These are phyloP conservation scores for Adelognathus sp. DNA, from an alignment of 2,888 invertebrate species.

Conservation along the genomic window DNA sequence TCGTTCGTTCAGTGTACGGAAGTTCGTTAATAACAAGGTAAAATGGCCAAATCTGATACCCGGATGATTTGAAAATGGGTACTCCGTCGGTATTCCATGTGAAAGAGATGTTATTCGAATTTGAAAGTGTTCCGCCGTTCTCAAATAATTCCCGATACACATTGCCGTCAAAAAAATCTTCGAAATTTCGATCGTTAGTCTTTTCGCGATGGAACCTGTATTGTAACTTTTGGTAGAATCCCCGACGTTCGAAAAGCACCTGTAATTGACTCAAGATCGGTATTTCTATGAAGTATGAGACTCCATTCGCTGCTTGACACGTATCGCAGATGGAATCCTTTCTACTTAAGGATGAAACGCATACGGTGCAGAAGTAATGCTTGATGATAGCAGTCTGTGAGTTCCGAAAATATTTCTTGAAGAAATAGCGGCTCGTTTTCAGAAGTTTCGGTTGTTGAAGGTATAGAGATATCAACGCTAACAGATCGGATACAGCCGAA, in stretches of 20 bases:
- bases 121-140: constrained; percentile 14
- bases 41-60: constrained; percentile 49
- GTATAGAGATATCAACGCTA: constrained; percentile 26
- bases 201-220: constrained; percentile 38
- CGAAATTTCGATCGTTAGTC: too few relatives aligned
- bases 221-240: constrained; percentile 32
- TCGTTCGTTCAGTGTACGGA: constrained; percentile 10
- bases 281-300: constrained; percentile 53
- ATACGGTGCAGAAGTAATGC: constrained; percentile 12
- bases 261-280: constrained; percentile 43
- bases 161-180: constrained; percentile 59
- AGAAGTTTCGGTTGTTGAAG: constrained; percentile 24
- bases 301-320: too few relatives aligned
- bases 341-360: too few relatives aligned
- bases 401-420: constrained; percentile 43
- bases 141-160: constrained; percentile 52
- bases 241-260: constrained; percentile 34
- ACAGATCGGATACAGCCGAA: background rate
- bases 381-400: too few relatives aligned
- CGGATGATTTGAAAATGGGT: constrained; percentile 55
- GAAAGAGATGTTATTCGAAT: constrained; percentile 47
- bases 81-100: too few relatives aligned
- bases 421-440: constrained; percentile 37
- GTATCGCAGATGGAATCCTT: too few relatives aligned
- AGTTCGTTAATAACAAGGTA: too few relatives aligned